Evolutionary conservation across 37 sponge, comb jelly and placozoan species (phyloP), one percentile per base, ranked within the genome.

Genomic region (Beroe ovata): DNA sequence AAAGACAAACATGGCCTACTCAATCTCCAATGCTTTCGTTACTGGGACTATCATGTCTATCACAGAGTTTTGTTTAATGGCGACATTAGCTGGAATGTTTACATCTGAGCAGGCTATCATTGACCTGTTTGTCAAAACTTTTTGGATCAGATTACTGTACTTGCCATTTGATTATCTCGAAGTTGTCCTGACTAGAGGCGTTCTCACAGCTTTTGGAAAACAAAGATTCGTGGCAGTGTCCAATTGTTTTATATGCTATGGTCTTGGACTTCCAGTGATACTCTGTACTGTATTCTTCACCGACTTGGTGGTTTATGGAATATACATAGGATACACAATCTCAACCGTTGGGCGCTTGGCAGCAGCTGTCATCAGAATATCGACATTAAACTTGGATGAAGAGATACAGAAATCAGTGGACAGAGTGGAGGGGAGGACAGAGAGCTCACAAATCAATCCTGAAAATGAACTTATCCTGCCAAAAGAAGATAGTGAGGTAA

Each of bases 191-290:
- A 66, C 25, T 30, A 4, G 19, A 1, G 69, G 69, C 3, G 69
- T 66, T 1, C 30, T 66, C 18, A 66, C 36, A 1, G 69, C 69
- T 11, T 66, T 66, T 32, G 69, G 69, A 18, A 8, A 66, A 30
- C 69, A 66, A 33, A 26, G 69, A 33, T 66, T 66, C 35, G 36
- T 33, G 3, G 69, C 69, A 6, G 18, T 11, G 35, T 34, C 36
- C 16, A 26, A 8, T 11, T 14, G 35, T 33, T 14, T 66, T 1
- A 4, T 30, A 1, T 26, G 69, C 32, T 66, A 66, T 16, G 33
- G 33, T 14, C 18, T 33, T 18, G 69, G 69, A 30, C 69, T 66
- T 30, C 69, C 69, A 2, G 8, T 33, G 1, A 33, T 66, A 2
- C 33, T 66, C 8, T 33, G 25, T 18, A 66, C 36, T 19, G 34